A percentile compares a stretch with the other conserved stretches of the same genome.
Evolutionary conservation across 2,888 invertebrate species (phyloP).

Genomic region (Drosophila ustulata): DNA sequence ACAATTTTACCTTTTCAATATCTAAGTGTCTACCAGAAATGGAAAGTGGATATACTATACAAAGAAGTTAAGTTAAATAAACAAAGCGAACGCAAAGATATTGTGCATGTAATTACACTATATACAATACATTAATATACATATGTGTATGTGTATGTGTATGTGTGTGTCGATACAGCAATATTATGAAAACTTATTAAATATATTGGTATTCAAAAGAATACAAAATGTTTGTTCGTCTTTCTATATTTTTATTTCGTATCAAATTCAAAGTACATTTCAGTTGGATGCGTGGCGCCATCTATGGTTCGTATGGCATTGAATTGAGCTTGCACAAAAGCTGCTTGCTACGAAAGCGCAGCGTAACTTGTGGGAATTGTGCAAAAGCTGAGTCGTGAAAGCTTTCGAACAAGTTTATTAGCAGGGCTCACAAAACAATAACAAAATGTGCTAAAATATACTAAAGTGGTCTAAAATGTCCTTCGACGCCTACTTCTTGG

Average conservation of each 20-base stretch:
- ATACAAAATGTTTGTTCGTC: constrained; percentile 9
- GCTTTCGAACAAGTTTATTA: constrained; percentile 24
- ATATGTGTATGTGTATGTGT: constrained; percentile 31
- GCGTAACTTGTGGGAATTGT: background rate
- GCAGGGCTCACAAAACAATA: constrained; percentile 1
- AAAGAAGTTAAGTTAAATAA: constrained; percentile 32
- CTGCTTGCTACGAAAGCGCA: background rate
- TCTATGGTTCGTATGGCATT: constrained; percentile 4
- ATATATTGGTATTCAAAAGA: constrained; percentile 73
- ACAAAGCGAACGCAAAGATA: constrained; percentile 31
- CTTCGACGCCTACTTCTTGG: constrained; percentile 48
- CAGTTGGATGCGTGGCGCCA: background rate
- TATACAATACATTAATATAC: constrained; percentile 13
- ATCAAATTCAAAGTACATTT: background rate
- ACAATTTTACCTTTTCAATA: constrained; percentile 81
- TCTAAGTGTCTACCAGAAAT: constrained; percentile 80
- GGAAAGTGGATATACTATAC: constrained; percentile 54
- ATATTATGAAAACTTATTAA: constrained; percentile 65
- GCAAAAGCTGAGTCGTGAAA: background rate
- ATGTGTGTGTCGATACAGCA: constrained; percentile 51
- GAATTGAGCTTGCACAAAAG: background rate
- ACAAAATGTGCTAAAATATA: constrained; percentile 6
- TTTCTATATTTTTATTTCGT: background rate
- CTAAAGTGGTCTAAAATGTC: background rate
- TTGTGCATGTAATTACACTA: constrained; percentile 49